Percentiles rank a stretch among this genome's conserved stretches.
phyloP scores from a whole-genome alignment of 2,113 vertebrate genomes.

The Phoxinus phoxinus region DNA sequence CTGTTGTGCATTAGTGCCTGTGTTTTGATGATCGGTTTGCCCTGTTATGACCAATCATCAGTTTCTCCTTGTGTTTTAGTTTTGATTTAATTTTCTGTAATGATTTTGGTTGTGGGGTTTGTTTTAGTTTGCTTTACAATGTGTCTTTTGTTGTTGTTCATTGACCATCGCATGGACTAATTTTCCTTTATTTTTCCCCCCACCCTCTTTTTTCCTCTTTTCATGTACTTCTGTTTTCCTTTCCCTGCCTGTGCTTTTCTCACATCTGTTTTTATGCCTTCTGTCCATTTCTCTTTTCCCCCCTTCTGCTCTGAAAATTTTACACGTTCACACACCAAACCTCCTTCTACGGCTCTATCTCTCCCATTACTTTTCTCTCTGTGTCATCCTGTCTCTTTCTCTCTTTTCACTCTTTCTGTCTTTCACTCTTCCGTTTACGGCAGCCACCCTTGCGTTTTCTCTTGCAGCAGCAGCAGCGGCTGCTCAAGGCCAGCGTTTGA shows the following conservation, averaged over 20 bases:
- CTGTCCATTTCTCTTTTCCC: constrained; percentile 19
- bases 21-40: constrained; percentile 69
- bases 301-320: constrained; percentile 7
- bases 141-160: constrained; percentile 73
- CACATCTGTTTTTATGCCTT: constrained; percentile 30
- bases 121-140: constrained; percentile 50
- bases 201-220: constrained; percentile 30
- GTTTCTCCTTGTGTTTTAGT: constrained; percentile 55
- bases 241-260: constrained; percentile 37
- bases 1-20: constrained; percentile 58
- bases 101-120: constrained; percentile 49
- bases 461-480: constrained; percentile 84
- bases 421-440: constrained; percentile 73
- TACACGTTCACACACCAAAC: neutral
- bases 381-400: constrained; percentile 45
- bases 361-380: constrained; percentile 58
- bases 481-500: constrained; percentile 80
- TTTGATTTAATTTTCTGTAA: constrained; percentile 57
- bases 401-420: constrained; percentile 49
- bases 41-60: constrained; percentile 54
- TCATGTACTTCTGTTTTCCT: constrained; percentile 25
- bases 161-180: constrained; percentile 87
- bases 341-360: constrained; percentile 48
- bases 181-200: constrained; percentile 72
- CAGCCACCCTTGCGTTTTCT: constrained; percentile 86